Evolutionary conservation across 35 echinoderm and acorn worm species (phyloP), one percentile per base, ranked within the genome.

Genomic region (Apostichopus parvimensis): DNA sequence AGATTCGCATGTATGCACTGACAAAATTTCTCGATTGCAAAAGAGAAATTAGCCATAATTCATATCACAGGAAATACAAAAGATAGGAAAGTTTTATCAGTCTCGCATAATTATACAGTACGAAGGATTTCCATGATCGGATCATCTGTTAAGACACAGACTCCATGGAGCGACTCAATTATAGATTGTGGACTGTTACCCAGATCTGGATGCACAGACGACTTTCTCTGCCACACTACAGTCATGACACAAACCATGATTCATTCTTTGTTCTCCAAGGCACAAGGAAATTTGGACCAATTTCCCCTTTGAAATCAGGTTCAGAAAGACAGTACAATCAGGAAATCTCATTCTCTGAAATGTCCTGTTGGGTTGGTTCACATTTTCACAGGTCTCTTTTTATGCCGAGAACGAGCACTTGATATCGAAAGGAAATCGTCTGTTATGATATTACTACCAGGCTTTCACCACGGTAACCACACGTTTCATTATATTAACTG

Each of bases 371-470:
- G 71, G 21, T 18, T 75, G 71, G 71, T 75, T 75, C 20, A 22
- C 71, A 75, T 75, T 75, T 61, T 75, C 14, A n/a, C 71, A 75
- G 20, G 71, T 75, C 71, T n/a, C 2, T 5, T 12, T 9, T 61
- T 61, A 1, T 61, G 58, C 12, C 8, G 8, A 9, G 12, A 61
- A 12, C 8, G 5, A 9, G 7, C 71, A 75, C 71, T 75, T 24
- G 71, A 75, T 75, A 75, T 75, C 71, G 71, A 75, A 75, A 75
- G 71, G 71, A 75, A 75, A n/a, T 75, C n/a, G 21, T 22, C 71
- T 75, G 71, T 75, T 75, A 75, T 75, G 14, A n/a, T 75, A 22
- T 75, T 75, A 75, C 71, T 75, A 75, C 71, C 71, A 75, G 71
- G 71, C 71, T 75, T 14, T 75, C 17, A 75, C 6, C 20, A 20